These are phyloP conservation scores for Chaitophorus viminalis DNA, from an alignment of 2,888 invertebrate species.

Conservation along the genomic window DNA sequence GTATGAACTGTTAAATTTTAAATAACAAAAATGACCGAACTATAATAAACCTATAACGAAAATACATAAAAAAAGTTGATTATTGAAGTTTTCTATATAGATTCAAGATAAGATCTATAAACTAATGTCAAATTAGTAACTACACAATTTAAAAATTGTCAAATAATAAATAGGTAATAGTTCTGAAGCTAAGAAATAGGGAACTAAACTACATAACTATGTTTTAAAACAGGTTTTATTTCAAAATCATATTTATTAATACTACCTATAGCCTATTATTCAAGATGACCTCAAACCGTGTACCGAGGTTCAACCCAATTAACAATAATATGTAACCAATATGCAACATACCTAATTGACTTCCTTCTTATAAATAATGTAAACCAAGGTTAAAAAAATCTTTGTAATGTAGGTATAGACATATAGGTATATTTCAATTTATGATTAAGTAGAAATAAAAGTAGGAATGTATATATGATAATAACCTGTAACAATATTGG, in stretches of 20 bases:
- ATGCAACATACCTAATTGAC: not conserved
- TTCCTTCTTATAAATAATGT: conserved; percentile 1
- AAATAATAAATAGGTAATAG: not conserved
- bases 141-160: not conserved
- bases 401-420: not conserved
- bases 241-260: conserved; percentile 21
- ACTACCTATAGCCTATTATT: not conserved
- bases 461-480: not conserved
- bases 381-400: not conserved
- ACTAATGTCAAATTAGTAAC: not conserved
- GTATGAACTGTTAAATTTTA: too few species aligned
- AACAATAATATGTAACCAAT: not conserved
- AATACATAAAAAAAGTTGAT: too few species aligned
- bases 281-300: conserved; percentile 46
- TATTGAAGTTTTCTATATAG: not conserved
- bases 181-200: not conserved
- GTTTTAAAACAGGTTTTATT: conserved; percentile 14
- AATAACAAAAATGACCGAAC: too few species aligned
- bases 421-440: not conserved
- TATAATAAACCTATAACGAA: too few species aligned
- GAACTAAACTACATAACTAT: not conserved
- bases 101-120: not conserved
- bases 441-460: too few species aligned
- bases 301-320: not conserved
- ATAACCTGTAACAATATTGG: not conserved